Conservation (phyloP, 2,888 invertebrate genomes). For the Thereva unica region DNA sequence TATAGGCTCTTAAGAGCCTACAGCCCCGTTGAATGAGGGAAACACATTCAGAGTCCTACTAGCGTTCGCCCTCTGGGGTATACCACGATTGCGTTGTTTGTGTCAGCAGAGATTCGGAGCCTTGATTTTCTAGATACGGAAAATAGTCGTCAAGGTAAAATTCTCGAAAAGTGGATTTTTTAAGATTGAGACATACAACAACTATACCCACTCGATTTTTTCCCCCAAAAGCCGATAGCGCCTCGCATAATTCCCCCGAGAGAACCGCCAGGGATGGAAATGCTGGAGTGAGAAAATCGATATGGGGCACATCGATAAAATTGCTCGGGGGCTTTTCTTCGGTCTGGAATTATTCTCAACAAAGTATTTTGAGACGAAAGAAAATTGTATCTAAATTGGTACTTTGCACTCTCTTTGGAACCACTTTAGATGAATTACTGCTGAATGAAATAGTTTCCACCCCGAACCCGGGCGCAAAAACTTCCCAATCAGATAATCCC, state of each 20-base stretch:
- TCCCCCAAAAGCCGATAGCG: constrained; percentile 3
- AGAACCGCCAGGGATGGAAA: constrained; percentile 4
- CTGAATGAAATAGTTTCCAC: neutral
- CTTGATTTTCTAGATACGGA: neutral
- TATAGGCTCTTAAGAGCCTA: constrained; percentile 34
- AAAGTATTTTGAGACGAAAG: constrained; percentile 14
- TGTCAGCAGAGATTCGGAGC: constrained; percentile 29
- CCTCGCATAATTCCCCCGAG: constrained; percentile 24
- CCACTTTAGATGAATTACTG: constrained; percentile 25
- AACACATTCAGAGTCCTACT: constrained; percentile 7
- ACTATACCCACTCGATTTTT: neutral
- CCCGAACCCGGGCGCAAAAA: too few species aligned
- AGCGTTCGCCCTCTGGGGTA: neutral
- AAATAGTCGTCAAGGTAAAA: constrained; percentile 24
- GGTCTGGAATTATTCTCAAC: constrained; percentile 20
- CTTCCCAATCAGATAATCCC: too few species aligned
- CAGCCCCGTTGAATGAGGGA: constrained; percentile 28
- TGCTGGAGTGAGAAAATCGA: constrained; percentile 11
- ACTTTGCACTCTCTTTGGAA: constrained; percentile 34
- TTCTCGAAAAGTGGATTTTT: constrained; percentile 29
- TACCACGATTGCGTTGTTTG: constrained; percentile 24
- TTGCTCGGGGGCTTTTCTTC: constrained; percentile 16
- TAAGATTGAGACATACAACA: constrained; percentile 24
- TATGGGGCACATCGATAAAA: constrained; percentile 31
- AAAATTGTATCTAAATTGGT: constrained; percentile 30